These are phyloP conservation scores for Siderastrea radians DNA, from an alignment of 92 coral and sea anemone genomes.

Conservation along the genomic window DNA sequence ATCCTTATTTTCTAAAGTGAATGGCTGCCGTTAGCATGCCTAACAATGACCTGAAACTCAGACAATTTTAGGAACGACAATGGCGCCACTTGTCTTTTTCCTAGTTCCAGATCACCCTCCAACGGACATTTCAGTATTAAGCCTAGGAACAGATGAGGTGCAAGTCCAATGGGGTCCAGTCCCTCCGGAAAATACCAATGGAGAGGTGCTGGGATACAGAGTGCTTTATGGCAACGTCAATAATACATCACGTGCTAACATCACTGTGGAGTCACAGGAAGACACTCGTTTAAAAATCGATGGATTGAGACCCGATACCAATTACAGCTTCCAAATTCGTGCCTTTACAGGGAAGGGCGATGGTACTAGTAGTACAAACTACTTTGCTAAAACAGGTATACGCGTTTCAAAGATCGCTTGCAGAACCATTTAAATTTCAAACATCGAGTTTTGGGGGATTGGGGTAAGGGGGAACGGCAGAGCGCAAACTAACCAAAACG, in stretches of 20 bases:
- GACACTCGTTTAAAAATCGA: neutral
- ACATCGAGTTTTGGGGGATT: no score
- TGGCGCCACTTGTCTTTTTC: neutral
- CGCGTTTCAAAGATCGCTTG: no score
- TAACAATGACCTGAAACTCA: no score
- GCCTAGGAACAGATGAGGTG: conserved; percentile 26
- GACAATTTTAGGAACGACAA: no score
- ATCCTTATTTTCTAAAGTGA: no score
- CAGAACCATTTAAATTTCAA: no score
- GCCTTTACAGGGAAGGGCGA: conserved; percentile 22
- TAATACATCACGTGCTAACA: conserved; percentile 7
- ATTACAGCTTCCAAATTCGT: conserved; percentile 20
- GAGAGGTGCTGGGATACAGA: conserved; percentile 57
- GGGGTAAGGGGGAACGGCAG: no score
- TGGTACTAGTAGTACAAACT: neutral
- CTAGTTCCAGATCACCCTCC: conserved; percentile 66
- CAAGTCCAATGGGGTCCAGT: conserved; percentile 63
- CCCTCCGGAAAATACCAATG: conserved; percentile 45
- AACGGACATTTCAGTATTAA: neutral
- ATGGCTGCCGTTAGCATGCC: no score
- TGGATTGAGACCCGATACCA: conserved; percentile 13
- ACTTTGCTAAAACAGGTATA: neutral
- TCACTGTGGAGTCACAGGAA: neutral
- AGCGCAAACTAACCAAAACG: no score
- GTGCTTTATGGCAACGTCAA: conserved; percentile 29